A percentile compares a stretch with the other conserved stretches of the same genome.
Conservation (phyloP, 2,113 vertebrate genomes). For the Chlorodrepanis virens region DNA sequence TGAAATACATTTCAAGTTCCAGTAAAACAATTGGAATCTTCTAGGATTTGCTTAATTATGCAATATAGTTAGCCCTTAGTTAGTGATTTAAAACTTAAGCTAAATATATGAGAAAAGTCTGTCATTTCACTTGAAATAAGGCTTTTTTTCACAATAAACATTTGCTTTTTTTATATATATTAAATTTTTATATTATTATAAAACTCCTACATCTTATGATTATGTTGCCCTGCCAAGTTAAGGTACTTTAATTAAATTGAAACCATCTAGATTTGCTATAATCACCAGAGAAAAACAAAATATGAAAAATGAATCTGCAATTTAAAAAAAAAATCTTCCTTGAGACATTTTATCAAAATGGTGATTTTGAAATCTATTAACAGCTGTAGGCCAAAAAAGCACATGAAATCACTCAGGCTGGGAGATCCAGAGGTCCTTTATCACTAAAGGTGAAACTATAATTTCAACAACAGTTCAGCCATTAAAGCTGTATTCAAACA, state of each 20-base stretch:
- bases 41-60: neutral
- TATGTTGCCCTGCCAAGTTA: neutral
- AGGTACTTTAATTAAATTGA: constrained; percentile 41
- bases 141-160: neutral
- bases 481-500: neutral
- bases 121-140: neutral
- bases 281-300: constrained; percentile 6
- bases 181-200: neutral
- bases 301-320: constrained; percentile 18
- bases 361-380: neutral
- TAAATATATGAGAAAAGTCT: neutral
- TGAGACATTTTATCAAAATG: constrained; percentile 2
- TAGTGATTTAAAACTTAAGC: neutral
- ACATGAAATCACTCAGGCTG: neutral
- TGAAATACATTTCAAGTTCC: neutral
- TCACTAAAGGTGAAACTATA: neutral
- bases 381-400: neutral
- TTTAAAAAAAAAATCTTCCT: neutral
- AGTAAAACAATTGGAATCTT: neutral
- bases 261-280: neutral
- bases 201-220: neutral
- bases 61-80: neutral
- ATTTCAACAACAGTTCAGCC: neutral
- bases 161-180: neutral
- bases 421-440: neutral